These are phyloP conservation scores for Tachina lurida DNA, from an alignment of 2,888 invertebrate species.

Conservation along the genomic window DNA sequence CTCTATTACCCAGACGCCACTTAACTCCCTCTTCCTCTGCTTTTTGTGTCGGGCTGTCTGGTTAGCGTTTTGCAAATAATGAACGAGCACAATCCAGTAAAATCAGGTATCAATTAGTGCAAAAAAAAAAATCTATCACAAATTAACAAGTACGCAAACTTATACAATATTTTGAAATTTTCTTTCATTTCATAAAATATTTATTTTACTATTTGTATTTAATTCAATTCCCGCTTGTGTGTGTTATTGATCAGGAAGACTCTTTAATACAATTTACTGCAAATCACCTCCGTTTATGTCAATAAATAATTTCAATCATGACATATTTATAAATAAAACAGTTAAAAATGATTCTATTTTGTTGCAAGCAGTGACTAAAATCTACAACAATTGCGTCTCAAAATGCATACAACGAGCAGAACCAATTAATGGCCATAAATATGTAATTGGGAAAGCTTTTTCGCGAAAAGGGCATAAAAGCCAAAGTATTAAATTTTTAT, in stretches of 20 bases:
- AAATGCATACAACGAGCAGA: conserved; percentile 14
- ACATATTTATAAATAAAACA: conserved; percentile 57
- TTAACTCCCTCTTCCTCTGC: background rate
- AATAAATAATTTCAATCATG: conserved; percentile 63
- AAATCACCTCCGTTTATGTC: conserved; percentile 60
- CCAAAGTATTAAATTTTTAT: background rate
- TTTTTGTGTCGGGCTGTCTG: background rate
- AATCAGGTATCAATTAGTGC: conserved; percentile 3
- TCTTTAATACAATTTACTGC: conserved; percentile 47
- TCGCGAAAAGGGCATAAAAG: conserved; percentile 8
- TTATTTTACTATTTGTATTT: background rate
- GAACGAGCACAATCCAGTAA: background rate
- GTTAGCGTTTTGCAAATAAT: background rate
- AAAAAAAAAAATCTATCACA: background rate
- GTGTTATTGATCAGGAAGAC: conserved; percentile 29
- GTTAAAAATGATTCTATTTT: conserved; percentile 44
- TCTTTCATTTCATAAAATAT: background rate
- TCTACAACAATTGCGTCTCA: conserved; percentile 45
- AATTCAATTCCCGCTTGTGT: background rate
- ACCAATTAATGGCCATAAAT: conserved; percentile 44
- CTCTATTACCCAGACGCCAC: too few species aligned
- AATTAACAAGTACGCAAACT: background rate
- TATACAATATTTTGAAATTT: background rate
- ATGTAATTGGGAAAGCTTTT: conserved; percentile 3
- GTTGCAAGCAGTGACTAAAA: conserved; percentile 32